These are phyloP conservation scores for Diplodus puntazzo DNA, from an alignment of 2,797 vertebrate genomes.

Conservation along the genomic window DNA sequence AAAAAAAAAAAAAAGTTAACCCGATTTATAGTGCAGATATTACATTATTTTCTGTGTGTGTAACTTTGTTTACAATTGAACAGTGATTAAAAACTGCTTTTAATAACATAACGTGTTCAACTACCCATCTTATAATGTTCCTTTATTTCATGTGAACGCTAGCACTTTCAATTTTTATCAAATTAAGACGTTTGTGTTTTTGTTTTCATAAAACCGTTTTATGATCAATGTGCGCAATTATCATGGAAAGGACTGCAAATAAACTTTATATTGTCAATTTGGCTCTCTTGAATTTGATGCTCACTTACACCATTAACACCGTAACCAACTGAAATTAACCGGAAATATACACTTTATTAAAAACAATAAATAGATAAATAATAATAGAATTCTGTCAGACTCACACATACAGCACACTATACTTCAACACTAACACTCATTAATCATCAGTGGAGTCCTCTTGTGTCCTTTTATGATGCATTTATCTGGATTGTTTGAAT, in stretches of 20 bases:
- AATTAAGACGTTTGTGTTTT: not conserved
- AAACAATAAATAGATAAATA: too few relatives aligned
- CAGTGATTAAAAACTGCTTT: not conserved
- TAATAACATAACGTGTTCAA: not conserved
- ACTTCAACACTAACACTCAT: too few relatives aligned
- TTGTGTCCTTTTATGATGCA: too few relatives aligned
- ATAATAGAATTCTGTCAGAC: too few relatives aligned
- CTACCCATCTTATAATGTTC: not conserved
- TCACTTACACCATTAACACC: not conserved
- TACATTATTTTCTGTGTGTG: not conserved
- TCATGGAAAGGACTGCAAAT: slow-evolving; percentile 7
- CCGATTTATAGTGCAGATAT: not conserved
- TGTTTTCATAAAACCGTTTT: not conserved
- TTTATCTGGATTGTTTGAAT: too few relatives aligned
- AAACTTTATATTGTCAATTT: not conserved
- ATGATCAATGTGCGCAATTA: not conserved
- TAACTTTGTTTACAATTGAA: not conserved
- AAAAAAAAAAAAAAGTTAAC: not conserved
- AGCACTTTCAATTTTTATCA: not conserved
- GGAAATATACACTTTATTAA: too few relatives aligned
- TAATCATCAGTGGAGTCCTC: too few relatives aligned
- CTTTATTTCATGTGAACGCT: not conserved
- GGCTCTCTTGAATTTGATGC: not conserved
- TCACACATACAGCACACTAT: too few relatives aligned
- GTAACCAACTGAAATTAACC: not conserved